These are phyloP conservation scores for Volucella inflata DNA, from an alignment of 2,888 invertebrate species.

Conservation along the genomic window DNA sequence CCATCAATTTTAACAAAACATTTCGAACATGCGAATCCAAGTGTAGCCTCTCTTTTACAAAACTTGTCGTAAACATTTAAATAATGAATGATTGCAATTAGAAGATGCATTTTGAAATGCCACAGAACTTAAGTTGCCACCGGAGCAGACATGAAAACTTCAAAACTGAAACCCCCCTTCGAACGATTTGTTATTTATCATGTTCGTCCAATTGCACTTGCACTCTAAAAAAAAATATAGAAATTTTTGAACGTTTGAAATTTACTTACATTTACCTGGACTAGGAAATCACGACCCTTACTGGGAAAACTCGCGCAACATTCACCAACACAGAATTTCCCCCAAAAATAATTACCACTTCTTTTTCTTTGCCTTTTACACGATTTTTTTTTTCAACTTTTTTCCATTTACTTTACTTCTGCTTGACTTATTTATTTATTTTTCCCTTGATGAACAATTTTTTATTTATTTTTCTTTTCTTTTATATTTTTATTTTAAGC, in stretches of 20 bases:
- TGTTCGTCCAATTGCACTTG: constrained; percentile 25
- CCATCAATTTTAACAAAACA: constrained; percentile 10
- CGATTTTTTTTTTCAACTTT: constrained; percentile 24
- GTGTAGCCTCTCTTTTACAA: neutral
- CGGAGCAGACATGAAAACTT: neutral
- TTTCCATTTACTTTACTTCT: neutral
- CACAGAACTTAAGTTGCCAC: constrained; percentile 30
- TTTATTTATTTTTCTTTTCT: constrained; percentile 26
- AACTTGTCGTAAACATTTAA: constrained; percentile 24
- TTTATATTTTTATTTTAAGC: constrained; percentile 41
- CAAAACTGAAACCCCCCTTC: neutral
- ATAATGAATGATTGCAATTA: constrained; percentile 27
- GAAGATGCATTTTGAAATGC: constrained; percentile 4
- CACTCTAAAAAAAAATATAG: neutral
- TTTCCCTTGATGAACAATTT: constrained; percentile 6
- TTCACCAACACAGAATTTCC: constrained; percentile 41
- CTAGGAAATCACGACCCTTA: constrained; percentile 41
- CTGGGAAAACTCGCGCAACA: constrained; percentile 37
- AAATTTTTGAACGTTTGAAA: constrained; percentile 22
- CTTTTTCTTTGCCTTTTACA: constrained; percentile 1
- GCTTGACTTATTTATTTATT: constrained; percentile 25
- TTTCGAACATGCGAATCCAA: neutral
- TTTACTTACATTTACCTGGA: constrained; percentile 55
- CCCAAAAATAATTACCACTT: constrained; percentile 29
- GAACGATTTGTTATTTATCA: constrained; percentile 25